Percentiles rank a stretch among this genome's conserved stretches.
These are phyloP conservation scores for Caenorhabditis sp. DNA, from an alignment of 2,888 invertebrate genomes.

Conservation along the genomic window DNA sequence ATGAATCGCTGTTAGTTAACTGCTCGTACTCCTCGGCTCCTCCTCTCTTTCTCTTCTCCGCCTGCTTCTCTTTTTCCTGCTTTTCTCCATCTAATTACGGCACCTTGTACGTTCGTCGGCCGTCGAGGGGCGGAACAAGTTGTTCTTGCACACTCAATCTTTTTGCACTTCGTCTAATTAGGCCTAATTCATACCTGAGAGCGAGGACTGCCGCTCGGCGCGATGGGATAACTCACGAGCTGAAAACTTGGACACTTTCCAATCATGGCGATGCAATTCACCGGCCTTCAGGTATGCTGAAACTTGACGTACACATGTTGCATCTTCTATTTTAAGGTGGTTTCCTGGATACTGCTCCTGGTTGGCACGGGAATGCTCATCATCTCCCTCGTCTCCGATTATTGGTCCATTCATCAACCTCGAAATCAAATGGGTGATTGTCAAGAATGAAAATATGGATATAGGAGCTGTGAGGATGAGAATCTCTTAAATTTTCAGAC, in stretches of 20 bases:
- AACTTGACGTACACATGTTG: not conserved
- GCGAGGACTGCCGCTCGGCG: not conserved
- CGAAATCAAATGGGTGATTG: slow-evolving; percentile 60
- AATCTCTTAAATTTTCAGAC: no score
- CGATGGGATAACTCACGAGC: slow-evolving; percentile 5
- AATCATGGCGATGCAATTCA: slow-evolving; percentile 59
- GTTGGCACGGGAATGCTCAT: slow-evolving; percentile 61
- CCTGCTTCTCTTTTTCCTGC: slow-evolving; percentile 2
- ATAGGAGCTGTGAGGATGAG: slow-evolving; percentile 1
- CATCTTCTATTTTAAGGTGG: slow-evolving; percentile 30
- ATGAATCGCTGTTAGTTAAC: slow-evolving; percentile 57
- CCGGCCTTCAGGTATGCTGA: slow-evolving; percentile 55
- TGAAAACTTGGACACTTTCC: no score
- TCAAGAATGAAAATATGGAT: slow-evolving; percentile 1
- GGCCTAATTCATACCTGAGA: slow-evolving; percentile 24
- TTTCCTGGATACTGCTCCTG: slow-evolving; percentile 60
- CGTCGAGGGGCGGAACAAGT: not conserved
- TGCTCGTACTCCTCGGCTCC: slow-evolving; percentile 41
- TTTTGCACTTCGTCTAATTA: slow-evolving; percentile 25
- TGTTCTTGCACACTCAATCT: not conserved
- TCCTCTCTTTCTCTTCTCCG: slow-evolving; percentile 4
- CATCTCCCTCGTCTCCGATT: slow-evolving; percentile 57
- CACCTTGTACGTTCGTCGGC: slow-evolving; percentile 32
- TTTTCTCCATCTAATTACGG: slow-evolving; percentile 36
- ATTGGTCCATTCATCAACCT: slow-evolving; percentile 63